Conservation (phyloP, 2,797 vertebrate genomes). For the Enoplosus armatus region DNA sequence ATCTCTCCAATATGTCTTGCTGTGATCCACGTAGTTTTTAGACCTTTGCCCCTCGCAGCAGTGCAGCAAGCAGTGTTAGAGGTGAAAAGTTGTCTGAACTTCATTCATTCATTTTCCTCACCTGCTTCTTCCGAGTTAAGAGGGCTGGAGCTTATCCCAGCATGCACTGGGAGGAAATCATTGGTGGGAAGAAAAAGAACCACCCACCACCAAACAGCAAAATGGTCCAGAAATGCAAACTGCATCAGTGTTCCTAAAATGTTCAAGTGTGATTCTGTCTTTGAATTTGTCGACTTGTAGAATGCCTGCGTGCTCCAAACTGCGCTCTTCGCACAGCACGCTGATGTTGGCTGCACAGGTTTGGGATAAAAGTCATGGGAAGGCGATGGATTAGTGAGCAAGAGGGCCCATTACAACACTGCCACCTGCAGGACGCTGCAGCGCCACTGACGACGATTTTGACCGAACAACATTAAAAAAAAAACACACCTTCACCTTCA, state of each 20-base stretch:
- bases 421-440: slow-evolving; percentile 75
- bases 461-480: neutral
- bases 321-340: neutral
- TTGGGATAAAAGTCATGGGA: neutral
- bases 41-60: neutral
- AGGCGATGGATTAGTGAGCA: neutral
- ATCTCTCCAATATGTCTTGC: neutral
- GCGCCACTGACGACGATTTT: neutral
- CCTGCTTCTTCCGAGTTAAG: neutral
- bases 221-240: neutral
- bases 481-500: no score
- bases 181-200: neutral
- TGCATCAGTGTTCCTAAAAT: neutral
- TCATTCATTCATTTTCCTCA: neutral
- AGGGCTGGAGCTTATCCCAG: neutral
- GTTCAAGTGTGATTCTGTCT: neutral
- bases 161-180: neutral
- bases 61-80: neutral
- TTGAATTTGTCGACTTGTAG: neutral
- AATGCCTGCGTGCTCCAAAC: neutral
- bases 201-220: neutral
- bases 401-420: slow-evolving; percentile 32
- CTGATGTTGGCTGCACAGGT: neutral
- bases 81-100: neutral
- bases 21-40: neutral